phyloP scores from a whole-genome alignment of 1,140 invertebrate species.

The Ectropis grisescens region DNA sequence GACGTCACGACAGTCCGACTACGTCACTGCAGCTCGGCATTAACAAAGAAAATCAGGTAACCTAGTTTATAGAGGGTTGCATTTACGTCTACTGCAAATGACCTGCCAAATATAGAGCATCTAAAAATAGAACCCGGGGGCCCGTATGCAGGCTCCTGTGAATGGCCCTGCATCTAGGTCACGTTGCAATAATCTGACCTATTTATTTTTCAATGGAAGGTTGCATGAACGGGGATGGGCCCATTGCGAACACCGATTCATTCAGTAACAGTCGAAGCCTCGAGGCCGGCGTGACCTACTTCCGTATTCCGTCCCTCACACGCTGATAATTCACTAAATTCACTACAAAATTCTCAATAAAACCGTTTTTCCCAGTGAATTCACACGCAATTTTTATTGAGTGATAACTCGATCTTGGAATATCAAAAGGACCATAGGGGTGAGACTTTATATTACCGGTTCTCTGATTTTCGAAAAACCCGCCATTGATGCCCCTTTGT shows the following conservation, averaged over 20 bases:
- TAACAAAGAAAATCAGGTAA: constrained; percentile 66
- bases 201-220: constrained; percentile 65
- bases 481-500: constrained; percentile 8
- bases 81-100: constrained; percentile 52
- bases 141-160: constrained; percentile 31
- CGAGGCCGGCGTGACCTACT: constrained; percentile 51
- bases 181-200: constrained; percentile 66
- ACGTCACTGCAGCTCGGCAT: constrained; percentile 48
- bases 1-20: constrained; percentile 41
- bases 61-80: constrained; percentile 60
- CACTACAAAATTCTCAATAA: no score
- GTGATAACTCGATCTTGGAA: no score
- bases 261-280: constrained; percentile 57
- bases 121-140: constrained; percentile 54
- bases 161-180: constrained; percentile 54
- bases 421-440: constrained; percentile 1
- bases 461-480: constrained; percentile 18
- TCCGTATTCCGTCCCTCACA: constrained; percentile 14
- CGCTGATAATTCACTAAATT: no score
- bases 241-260: no score
- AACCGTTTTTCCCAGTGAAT: no score
- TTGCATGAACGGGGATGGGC: constrained; percentile 42
- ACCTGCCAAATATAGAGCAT: constrained; percentile 65
- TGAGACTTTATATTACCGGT: constrained; percentile 9
- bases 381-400: no score